Evolutionary conservation across 2,113 vertebrate species (phyloP).

Genomic region (Hippopotamus amphibius): DNA sequence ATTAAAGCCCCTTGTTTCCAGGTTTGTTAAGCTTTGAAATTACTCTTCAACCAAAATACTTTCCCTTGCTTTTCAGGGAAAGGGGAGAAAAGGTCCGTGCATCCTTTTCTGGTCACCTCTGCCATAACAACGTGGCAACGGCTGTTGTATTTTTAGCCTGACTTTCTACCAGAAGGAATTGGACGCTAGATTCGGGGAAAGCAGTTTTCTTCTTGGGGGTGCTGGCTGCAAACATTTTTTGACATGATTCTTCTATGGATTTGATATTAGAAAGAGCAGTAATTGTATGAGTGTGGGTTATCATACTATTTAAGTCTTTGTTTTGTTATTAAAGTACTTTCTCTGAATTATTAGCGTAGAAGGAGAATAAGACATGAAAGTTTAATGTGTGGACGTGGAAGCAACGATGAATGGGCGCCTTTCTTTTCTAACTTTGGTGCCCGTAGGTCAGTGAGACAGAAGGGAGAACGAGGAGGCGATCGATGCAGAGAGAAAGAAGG

Average conservation of each 20-base stretch:
- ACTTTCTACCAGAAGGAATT: neutral
- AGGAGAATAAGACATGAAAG: neutral
- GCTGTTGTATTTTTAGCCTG: neutral
- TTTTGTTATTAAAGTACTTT: neutral
- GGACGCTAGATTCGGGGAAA: neutral
- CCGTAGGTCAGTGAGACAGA: neutral
- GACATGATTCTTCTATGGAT: neutral
- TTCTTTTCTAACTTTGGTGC: neutral
- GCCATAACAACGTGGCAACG: neutral
- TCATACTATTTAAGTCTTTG: neutral
- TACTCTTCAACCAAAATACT: neutral
- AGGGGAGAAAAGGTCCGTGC: neutral
- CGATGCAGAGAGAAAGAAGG: neutral
- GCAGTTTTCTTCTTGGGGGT: neutral
- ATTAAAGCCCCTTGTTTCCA: neutral
- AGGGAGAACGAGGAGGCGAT: neutral
- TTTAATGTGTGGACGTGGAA: neutral
- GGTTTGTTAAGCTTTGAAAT: neutral
- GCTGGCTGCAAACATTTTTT: neutral
- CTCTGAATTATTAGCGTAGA: neutral
- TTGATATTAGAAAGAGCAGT: constrained; percentile 13
- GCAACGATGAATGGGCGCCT: neutral
- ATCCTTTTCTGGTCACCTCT: neutral
- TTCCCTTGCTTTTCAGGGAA: constrained; percentile 9
- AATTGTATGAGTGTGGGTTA: neutral